Percentiles rank a stretch among this genome's conserved stretches.
Conservation (phyloP, 2,888 invertebrate species). For the Dasysyrphus tricinctus region DNA sequence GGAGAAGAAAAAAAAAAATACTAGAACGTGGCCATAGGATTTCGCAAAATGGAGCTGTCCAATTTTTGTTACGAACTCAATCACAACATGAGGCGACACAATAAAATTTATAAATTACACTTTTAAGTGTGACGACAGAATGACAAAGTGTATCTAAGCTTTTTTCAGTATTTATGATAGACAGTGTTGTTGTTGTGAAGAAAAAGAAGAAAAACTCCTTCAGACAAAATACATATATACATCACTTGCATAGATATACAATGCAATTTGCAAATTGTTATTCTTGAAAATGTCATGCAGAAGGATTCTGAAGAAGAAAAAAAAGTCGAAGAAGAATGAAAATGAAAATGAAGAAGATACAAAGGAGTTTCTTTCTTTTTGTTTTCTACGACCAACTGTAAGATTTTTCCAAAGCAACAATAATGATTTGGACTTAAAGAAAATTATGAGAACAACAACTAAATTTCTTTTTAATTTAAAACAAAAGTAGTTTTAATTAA, state of each 20-base stretch:
- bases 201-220: background rate
- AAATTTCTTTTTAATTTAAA: too few relatives aligned
- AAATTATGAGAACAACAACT: too few relatives aligned
- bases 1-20: background rate
- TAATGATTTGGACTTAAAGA: background rate
- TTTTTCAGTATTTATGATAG: slow-evolving; percentile 29
- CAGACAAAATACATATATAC: slow-evolving; percentile 9
- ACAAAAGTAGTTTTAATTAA: too few relatives aligned
- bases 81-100: slow-evolving; percentile 55
- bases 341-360: background rate
- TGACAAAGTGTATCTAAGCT: slow-evolving; percentile 69
- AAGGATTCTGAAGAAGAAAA: slow-evolving; percentile 15
- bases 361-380: background rate
- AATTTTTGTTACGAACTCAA: slow-evolving; percentile 37
- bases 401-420: background rate
- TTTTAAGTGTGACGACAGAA: slow-evolving; percentile 73
- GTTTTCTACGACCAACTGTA: background rate
- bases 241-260: background rate
- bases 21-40: slow-evolving; percentile 31
- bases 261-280: slow-evolving; percentile 67
- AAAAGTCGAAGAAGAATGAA: background rate
- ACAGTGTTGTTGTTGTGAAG: slow-evolving; percentile 28
- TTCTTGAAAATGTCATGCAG: slow-evolving; percentile 47
- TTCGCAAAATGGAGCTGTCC: slow-evolving; percentile 58
- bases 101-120: slow-evolving; percentile 75